Conservation (phyloP, 2,113 vertebrate species). For the Lanius collurio region DNA sequence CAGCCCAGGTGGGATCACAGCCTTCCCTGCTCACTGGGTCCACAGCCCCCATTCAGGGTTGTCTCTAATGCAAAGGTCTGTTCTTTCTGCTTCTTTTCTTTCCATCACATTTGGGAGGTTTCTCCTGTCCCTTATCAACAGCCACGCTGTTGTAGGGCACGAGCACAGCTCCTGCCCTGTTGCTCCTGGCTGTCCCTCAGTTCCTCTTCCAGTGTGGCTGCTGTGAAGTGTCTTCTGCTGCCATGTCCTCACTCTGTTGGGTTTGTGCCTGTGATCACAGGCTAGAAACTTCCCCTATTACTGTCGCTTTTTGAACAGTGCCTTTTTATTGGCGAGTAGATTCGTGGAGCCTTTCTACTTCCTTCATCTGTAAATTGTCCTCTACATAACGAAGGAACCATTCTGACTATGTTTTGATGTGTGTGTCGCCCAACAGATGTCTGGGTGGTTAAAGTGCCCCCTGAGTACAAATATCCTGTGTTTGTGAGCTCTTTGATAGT, state of each 20-base stretch:
- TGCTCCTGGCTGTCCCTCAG: not conserved
- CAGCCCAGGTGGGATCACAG: not conserved
- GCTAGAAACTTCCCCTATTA: slow-evolving; percentile 16
- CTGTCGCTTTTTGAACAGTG: not conserved
- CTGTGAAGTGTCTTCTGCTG: not conserved
- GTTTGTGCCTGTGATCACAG: slow-evolving; percentile 33
- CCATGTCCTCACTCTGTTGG: not conserved
- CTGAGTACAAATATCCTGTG: slow-evolving; percentile 67
- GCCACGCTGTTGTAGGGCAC: not conserved
- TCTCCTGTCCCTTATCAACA: not conserved
- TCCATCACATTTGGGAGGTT: not conserved
- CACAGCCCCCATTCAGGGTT: not conserved
- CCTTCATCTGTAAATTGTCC: slow-evolving; percentile 62
- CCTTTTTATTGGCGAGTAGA: not conserved
- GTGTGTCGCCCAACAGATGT: slow-evolving; percentile 63
- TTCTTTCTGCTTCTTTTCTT: not conserved
- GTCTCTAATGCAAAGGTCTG: not conserved
- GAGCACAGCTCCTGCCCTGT: not conserved
- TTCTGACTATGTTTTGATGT: slow-evolving; percentile 54
- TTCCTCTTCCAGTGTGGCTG: not conserved
- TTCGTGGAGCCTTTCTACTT: slow-evolving; percentile 25
- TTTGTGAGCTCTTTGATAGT: slow-evolving; percentile 59
- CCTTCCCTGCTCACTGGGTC: not conserved
- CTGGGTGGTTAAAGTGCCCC: slow-evolving; percentile 66
- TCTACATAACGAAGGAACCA: slow-evolving; percentile 37